Evolutionary conservation across 2,888 invertebrate species (phyloP).

Genomic region (Himalopsyche anomala): DNA sequence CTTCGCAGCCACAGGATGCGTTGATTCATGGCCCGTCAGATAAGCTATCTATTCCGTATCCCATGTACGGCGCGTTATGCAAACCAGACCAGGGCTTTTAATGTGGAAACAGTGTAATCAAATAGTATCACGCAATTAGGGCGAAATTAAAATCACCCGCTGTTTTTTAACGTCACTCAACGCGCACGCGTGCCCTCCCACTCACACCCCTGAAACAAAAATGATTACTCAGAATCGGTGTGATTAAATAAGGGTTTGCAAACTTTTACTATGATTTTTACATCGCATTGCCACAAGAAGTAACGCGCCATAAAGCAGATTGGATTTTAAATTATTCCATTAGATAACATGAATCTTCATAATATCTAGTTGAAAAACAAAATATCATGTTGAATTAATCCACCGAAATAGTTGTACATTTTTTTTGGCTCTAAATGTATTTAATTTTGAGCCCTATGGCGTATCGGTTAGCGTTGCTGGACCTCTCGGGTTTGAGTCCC

Average conservation of each 20-base stretch:
- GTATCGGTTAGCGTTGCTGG: too few species aligned
- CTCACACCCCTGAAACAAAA: constrained; percentile 38
- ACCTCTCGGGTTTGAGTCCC: too few species aligned
- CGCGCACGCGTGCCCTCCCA: constrained; percentile 57
- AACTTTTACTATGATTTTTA: background rate
- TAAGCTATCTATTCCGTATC: constrained; percentile 38
- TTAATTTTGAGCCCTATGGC: too few species aligned
- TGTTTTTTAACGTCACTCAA: constrained; percentile 59
- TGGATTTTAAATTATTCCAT: too few species aligned
- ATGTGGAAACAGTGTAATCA: constrained; percentile 53
- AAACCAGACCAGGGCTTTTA: constrained; percentile 29
- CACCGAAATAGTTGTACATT: too few species aligned
- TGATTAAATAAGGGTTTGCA: constrained; percentile 1
- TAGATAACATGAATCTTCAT: too few species aligned
- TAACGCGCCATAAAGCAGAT: too few species aligned
- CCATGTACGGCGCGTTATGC: constrained; percentile 10
- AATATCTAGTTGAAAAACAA: too few species aligned
- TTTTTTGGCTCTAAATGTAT: too few species aligned
- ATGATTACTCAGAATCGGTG: constrained; percentile 34
- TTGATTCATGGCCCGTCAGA: constrained; percentile 34
- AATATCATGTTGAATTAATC: too few species aligned
- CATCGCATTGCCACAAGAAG: background rate
- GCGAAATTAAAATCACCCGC: constrained; percentile 64
- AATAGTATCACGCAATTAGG: constrained; percentile 56
- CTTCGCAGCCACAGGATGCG: constrained; percentile 25